phyloP scores from a whole-genome alignment of 2,113 vertebrate genomes.

The Gasterosteus aculeatus region DNA sequence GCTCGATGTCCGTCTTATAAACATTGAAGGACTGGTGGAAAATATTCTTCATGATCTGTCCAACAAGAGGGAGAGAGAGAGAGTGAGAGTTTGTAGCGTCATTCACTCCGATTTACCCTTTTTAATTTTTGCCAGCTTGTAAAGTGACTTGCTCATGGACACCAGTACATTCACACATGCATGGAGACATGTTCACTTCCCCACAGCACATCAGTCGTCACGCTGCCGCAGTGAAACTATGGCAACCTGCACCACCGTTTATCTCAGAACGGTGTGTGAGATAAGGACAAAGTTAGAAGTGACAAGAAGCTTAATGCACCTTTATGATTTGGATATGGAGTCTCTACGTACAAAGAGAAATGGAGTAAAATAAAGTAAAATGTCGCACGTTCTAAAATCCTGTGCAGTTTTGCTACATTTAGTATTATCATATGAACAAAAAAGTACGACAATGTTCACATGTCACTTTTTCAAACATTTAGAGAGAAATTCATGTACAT shows the following conservation, averaged over 20 bases:
- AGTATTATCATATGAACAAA: no score
- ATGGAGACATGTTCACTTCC: neutral
- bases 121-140: neutral
- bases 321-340: neutral
- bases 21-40: slow-evolving; percentile 83
- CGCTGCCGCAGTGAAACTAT: neutral
- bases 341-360: neutral
- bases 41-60: slow-evolving; percentile 85
- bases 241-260: no score
- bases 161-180: neutral
- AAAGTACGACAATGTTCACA: no score
- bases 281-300: neutral
- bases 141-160: neutral
- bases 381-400: no score
- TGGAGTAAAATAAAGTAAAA: no score
- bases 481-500: no score
- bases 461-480: no score
- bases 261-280: neutral
- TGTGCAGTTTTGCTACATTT: no score
- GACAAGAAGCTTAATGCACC: no score
- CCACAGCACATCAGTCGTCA: neutral
- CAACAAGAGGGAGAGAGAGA: neutral
- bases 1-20: slow-evolving; percentile 83
- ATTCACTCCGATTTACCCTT: neutral
- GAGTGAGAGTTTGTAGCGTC: neutral